These are phyloP conservation scores for Scaptomyza parva DNA, from an alignment of 2,888 invertebrate genomes.

Conservation along the genomic window DNA sequence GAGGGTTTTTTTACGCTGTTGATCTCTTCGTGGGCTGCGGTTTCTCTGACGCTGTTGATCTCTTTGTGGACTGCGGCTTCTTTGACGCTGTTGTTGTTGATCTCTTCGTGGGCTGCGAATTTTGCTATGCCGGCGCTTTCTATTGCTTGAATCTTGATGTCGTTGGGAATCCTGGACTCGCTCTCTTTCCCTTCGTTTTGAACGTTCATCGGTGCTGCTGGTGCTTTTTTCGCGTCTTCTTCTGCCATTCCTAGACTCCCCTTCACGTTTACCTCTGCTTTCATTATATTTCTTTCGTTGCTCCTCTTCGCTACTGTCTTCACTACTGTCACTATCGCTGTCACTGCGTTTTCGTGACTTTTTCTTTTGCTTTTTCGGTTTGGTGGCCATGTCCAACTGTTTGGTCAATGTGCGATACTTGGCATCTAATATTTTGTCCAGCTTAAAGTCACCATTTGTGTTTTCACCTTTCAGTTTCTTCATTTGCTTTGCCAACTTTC, in stretches of 20 bases:
- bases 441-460: constrained; percentile 71
- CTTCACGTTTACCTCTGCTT: constrained; percentile 2
- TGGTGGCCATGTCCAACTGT: constrained; percentile 83
- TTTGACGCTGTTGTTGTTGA: background rate
- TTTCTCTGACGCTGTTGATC: constrained; percentile 8
- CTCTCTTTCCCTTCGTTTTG: constrained; percentile 7
- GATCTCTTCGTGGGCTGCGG: constrained; percentile 17
- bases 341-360: constrained; percentile 30
- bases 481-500: constrained; percentile 85
- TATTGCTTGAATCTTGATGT: constrained; percentile 1
- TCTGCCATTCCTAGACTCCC: background rate
- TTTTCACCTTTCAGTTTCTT: constrained; percentile 87
- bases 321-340: background rate
- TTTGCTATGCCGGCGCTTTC: constrained; percentile 13
- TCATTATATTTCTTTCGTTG: background rate
- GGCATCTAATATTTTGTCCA: constrained; percentile 82
- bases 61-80: constrained; percentile 24
- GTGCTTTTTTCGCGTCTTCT: constrained; percentile 16
- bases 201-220: constrained; percentile 11
- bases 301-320: background rate
- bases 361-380: constrained; percentile 57
- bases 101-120: constrained; percentile 22
- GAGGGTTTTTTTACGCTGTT: constrained; percentile 10
- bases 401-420: constrained; percentile 84
- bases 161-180: background rate